A percentile compares a stretch with the other conserved stretches of the same genome.
phyloP scores from a whole-genome alignment of 2,888 invertebrate genomes.

The Exephanes ischioxanthus region DNA sequence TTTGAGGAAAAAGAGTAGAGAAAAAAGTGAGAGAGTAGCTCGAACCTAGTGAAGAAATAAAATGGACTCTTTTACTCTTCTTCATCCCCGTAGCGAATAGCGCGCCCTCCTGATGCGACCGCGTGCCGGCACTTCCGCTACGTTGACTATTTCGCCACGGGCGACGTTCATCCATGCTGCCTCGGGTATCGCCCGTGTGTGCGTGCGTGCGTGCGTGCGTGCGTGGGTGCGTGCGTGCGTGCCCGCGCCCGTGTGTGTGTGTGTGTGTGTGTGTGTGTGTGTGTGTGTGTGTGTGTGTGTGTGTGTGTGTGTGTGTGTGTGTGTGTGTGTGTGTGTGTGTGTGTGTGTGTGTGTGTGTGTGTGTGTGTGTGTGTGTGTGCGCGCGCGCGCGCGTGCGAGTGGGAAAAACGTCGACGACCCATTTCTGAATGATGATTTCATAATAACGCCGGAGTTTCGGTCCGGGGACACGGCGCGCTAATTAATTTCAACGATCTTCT shows the following conservation, averaged over 20 bases:
- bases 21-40: conserved; percentile 5
- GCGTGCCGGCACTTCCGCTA: conserved; percentile 59
- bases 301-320: conserved; percentile 53
- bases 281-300: conserved; percentile 51
- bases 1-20: not conserved
- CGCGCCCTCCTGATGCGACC: conserved; percentile 30
- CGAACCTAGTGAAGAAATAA: conserved; percentile 60
- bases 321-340: conserved; percentile 52
- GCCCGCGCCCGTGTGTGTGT: too few species aligned
- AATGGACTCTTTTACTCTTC: conserved; percentile 63
- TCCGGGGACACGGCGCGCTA: conserved; percentile 32
- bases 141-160: conserved; percentile 56
- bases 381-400: conserved; percentile 56
- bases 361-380: too few species aligned
- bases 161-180: conserved; percentile 46
- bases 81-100: conserved; percentile 8
- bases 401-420: conserved; percentile 69
- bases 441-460: conserved; percentile 62
- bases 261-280: conserved; percentile 44
- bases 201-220: conserved; percentile 47
- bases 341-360: conserved; percentile 41
- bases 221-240: conserved; percentile 50
- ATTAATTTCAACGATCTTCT: conserved; percentile 50
- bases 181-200: conserved; percentile 58
- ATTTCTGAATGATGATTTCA: conserved; percentile 71